Evolutionary conservation across 2,113 vertebrate genomes (phyloP), one percentile per base, ranked within the genome.

Genomic region (Pituophis catenifer): DNA sequence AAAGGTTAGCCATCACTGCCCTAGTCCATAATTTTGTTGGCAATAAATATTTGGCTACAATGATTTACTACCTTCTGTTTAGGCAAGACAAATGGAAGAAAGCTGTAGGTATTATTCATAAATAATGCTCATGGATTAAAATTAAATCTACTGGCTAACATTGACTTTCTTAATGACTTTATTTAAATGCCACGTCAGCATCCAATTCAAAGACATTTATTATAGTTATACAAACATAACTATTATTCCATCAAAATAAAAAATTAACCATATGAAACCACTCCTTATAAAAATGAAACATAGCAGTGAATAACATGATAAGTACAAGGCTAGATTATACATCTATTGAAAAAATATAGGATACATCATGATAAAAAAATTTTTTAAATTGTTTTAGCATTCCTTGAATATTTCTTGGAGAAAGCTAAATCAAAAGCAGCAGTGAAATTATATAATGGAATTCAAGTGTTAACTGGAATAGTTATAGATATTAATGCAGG

Each of bases 391-490:
- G 17, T n/a, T 44, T 38, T 10, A 75, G 24, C 38, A 29, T 52
- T 19, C 38, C 58, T 58, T 48, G 24, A 92, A 92, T 70, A 53
- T 38, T 0, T 33, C 10, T 92, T 19, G 21, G 4, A n/a, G 3
- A 54, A 88, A 44, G 12, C 33, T n/a, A 23, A 48, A 54, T 54
- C 23, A 12, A 88, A 90, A 85, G 57, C 53, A 93, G 92, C 92
- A 58, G 88, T 70, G 50, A 85, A 48, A 48, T 48, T 89, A 23
- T 13, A 88, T 85, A 54, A 13, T 48, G 33, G 38, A 55, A 62
- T 92, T 92, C 65, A 92, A 89, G 92, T 92, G 81, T 89, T 85
- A 92, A 75, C 59, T 81, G 62, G 19, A 10, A n/a, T 8, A 75
- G 52, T 59, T 59, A 62, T 62, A 62, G 59, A 62, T 57, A 57